Base-by-base conservation (phyloP, 1,140 invertebrate genomes). In the Psilanteris sp. region DNA sequence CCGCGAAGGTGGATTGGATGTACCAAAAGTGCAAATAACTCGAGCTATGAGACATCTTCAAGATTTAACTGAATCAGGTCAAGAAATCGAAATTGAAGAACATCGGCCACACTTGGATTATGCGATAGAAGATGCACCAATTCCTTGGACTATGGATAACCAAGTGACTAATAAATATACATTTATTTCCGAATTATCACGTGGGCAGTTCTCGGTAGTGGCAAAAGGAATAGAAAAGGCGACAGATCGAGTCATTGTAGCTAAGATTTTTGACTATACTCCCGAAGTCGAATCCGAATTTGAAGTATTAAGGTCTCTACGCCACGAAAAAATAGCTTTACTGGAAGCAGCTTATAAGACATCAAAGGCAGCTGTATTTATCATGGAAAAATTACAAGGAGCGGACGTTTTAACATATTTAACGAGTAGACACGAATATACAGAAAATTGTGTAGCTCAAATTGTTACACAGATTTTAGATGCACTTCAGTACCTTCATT, bases 351-450 rank as follows among this genome's bases (percentile, higher is more conserved):
- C 93, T 0, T 96, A 92, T 79, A 93, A 92, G 80, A 90, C 91
- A 0, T 88, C 90, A 0, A 91, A 91, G 1, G 89, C 93, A 1
- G 92, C 93, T 9, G 91, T 93, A 0, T 91, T 97, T 13, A 91
- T 97, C 2, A 88, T 96, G 85, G 96, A 98, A 81, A 96, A 95
- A 79, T 88, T 98, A 0, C 95, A 96, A 80, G 96, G 96, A 0
- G 94, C 96, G n/a, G 96, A 98, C 81, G 91, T 98, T 26, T 85
- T 98, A 0, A 95, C 95, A 0, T 97, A 96, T 80, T 89, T 98
- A 8, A 93, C 95, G 1, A 94, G 92, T 67, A 91, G 93, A 43
- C 94, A 96, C 78, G 93, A 96, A 72, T 99, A 98, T 84, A 92
- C 92, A 0, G 97, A 98, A 87, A 95, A 97, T 82, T 94, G 93